phyloP scores from a whole-genome alignment of 2,113 vertebrate species.

The Etia nguti region DNA sequence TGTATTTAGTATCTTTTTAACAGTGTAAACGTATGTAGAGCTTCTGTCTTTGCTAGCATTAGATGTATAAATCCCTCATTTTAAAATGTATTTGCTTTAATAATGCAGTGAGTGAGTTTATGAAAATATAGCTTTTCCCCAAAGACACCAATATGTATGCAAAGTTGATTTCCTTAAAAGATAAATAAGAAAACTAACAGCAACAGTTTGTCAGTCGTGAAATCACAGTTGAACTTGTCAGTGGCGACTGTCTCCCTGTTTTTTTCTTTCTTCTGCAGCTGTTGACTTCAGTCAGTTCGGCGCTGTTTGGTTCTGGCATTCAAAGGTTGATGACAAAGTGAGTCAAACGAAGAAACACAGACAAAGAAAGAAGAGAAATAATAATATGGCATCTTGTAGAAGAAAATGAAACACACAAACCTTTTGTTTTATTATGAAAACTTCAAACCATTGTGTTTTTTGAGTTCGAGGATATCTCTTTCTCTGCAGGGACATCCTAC shows the following conservation, averaged over 20 bases:
- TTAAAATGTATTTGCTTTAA: not conserved
- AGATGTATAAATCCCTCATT: not conserved
- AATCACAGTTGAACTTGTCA: not conserved
- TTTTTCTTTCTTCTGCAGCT: constrained; percentile 11
- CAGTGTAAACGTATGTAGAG: not conserved
- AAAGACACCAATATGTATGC: not conserved
- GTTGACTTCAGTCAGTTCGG: constrained; percentile 10
- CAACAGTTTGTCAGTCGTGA: not conserved
- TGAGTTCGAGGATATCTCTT: not conserved
- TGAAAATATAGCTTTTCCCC: not conserved
- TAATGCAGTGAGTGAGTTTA: not conserved
- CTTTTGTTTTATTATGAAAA: not conserved
- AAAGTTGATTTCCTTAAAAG: constrained; percentile 2
- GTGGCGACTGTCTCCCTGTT: not conserved
- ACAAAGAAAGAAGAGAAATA: not conserved
- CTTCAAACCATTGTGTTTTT: constrained; percentile 59
- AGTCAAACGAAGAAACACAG: not conserved
- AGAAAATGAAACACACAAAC: not conserved
- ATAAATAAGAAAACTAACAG: constrained; percentile 19
- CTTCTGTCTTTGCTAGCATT: not conserved
- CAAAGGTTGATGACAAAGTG: not conserved
- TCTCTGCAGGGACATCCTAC: constrained; percentile 27
- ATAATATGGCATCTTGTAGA: not conserved
- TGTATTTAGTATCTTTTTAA: not conserved
- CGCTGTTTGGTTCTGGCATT: not conserved